A percentile compares a stretch with the other conserved stretches of the same genome.
phyloP scores from a whole-genome alignment of 1,140 invertebrate genomes.

The Paraescarpia echinospica region DNA sequence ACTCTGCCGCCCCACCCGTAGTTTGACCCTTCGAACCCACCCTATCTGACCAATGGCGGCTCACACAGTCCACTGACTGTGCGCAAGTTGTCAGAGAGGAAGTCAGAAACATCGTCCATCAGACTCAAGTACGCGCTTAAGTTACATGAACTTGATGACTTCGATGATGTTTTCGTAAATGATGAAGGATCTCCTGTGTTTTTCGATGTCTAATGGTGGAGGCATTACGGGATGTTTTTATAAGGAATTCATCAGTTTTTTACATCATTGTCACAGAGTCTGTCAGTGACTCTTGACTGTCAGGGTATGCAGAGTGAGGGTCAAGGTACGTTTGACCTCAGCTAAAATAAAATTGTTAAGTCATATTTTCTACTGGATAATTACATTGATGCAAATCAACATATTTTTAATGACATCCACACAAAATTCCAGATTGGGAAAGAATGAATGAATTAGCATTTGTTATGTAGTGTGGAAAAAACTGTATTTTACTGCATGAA shows the following conservation, averaged over 20 bases:
- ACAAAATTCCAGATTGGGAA: neutral
- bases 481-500: neutral
- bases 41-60: neutral
- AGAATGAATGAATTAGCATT: no score
- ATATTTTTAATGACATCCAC: neutral
- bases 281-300: neutral
- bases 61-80: neutral
- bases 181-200: neutral
- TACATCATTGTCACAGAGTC: neutral
- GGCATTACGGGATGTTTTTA: neutral
- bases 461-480: neutral
- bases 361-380: neutral
- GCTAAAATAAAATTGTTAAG: neutral
- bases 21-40: slow-evolving; percentile 17
- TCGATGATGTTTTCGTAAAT: neutral
- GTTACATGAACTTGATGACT: neutral
- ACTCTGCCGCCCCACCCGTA: slow-evolving; percentile 13
- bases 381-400: neutral
- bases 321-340: neutral
- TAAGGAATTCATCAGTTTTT: neutral
- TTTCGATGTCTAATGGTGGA: neutral
- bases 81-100: neutral
- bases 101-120: neutral
- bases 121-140: neutral
- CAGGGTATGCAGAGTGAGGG: no score